Evolutionary conservation across 2,113 vertebrate genomes (phyloP), one percentile per base, ranked within the genome.

Genomic region (Microtus montanus): DNA sequence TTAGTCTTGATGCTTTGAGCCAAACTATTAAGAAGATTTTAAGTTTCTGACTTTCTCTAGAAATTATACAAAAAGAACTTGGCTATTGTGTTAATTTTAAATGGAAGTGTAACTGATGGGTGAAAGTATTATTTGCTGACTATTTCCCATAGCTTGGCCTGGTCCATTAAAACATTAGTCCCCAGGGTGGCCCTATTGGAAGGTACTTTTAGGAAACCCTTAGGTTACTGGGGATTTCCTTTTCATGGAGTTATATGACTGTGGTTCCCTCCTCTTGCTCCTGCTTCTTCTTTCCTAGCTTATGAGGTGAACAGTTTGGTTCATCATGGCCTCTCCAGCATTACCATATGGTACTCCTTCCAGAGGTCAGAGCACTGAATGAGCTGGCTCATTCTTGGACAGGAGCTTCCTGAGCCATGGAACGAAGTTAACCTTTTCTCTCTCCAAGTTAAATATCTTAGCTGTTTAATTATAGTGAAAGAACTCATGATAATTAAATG

Each of bases 11-110:
- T 77, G 49, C 87, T 93, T 95, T 94, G 93, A 89, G 44, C 41
- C 80, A 89, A 84, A 87, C 24, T 44, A 63, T 63, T 84, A 41
- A 41, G 22, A 41, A 61, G 13, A 91, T 94, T 93, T 24, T 64
- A 89, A 97, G 89, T 87, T 0, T 96, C 85, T 97, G 90, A 97
- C 94, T 97, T 66, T 22, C 68, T 95, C 11, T 78, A 19, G 92
- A 52, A 71, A 38, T 78, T 79, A 80, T 70, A 28, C 58, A 88
- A 84, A 20, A 28, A 95, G 93, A 85, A 26, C 64, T 95, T 79
- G 8, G 7, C 95, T 91, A 90, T 44, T 96, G 58, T 80, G 30
- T 89, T 95, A 68, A 14, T 94, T 97, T 96, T 38, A 93, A 91
- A 92, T 89, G 44, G 82, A 97, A 94, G 49, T 47, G 82, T 89